Evolutionary conservation across 64 coral and sea anemone species (phyloP), one percentile per base, ranked within the genome.

Genomic region (Anthopleura sola): DNA sequence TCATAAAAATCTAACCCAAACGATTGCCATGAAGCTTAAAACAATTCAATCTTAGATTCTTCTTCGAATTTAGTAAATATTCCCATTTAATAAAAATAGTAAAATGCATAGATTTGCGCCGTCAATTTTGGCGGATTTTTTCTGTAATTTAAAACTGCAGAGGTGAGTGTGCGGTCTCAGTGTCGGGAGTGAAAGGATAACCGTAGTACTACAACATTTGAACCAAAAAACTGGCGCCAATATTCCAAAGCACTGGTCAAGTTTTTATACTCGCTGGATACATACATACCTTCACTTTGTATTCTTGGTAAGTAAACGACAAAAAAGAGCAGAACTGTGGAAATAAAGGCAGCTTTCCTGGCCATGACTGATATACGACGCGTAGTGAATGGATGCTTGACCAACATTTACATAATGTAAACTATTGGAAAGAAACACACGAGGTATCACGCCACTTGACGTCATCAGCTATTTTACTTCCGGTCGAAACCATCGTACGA

Each of bases 381-480:
- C 18, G 16, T 13, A 24, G 82, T 83, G 46, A 83, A 83, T 83
- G 82, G 39, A 19, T 57, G 15, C 78, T 58, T 1, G 48, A 48
- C 80, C 23, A 17, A 28, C 44, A 83, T 83, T 83, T 19, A 17
- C 82, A 83, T 83, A 56, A 0, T 13, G 31, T 71, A 71, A 47
- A 53, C 31, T 29, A 24, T 40, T 6, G 6, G 39, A 51, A 1
- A 53, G 50, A 34, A 56, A 13, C 82, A 83, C 51, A 83, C 82
- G 80, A 55, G 80, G 80, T 6, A 83, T 83, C 82, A 83, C 82
- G 24, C 82, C 82, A 83, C 50, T 11, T 83, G 82, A 83, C 82
- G 82, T 83, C 82, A 83, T 34, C 23, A 24, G 50, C 19, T 34
- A 57, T 57, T 79, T 83, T 83, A 83, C 82, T 83, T 83, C 82